Base-by-base conservation (phyloP, 2,888 invertebrate species). In the Hedychridium roseum region DNA sequence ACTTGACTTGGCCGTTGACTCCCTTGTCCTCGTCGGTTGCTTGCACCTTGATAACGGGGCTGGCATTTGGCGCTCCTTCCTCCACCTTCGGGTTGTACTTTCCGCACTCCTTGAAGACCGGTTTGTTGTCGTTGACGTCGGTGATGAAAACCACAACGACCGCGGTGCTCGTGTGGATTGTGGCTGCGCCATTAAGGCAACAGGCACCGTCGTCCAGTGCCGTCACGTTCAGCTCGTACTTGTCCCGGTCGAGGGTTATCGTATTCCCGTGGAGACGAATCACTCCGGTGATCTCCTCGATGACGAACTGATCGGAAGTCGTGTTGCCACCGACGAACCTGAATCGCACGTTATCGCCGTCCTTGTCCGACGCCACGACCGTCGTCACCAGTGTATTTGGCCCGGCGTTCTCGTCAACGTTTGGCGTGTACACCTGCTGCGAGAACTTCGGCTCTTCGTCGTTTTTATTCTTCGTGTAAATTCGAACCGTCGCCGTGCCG, bases 161-260 rank as follows among this genome's bases (percentile, higher is more conserved):
- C 4, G 96, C 96, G 0, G 95, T 94, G 36, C 93, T 94, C 0
- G 95, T 94, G 74, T 96, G 94, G 62, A 93, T 91, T 0, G 91
- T 92, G 1, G 87, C 84, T 63, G 91, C 91, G 2, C 93, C 94
- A 59, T 93, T 91, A 9, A 89, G 90, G 76, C 98, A 99, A 76
- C 98, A 99, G 1, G 94, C 91, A 0, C 98, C 98, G 76, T 99
- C 98, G 75, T 99, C 99, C 82, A 93, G 88, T 1, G 98, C 98
- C 0, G 97, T 96, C 5, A 99, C 96, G 76, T 97, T 98, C 47
- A 99, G 80, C 76, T 94, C 94, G 75, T 97, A 97, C 78, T 96
- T 96, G 76, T 96, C 95, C 56, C 92, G 85, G 74, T 95, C 95
- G 59, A 96, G 80, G 0, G 91, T 87, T 60, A 95, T 95, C 3